phyloP scores from a whole-genome alignment of 2,113 vertebrate species.

The Loxodonta africana region DNA sequence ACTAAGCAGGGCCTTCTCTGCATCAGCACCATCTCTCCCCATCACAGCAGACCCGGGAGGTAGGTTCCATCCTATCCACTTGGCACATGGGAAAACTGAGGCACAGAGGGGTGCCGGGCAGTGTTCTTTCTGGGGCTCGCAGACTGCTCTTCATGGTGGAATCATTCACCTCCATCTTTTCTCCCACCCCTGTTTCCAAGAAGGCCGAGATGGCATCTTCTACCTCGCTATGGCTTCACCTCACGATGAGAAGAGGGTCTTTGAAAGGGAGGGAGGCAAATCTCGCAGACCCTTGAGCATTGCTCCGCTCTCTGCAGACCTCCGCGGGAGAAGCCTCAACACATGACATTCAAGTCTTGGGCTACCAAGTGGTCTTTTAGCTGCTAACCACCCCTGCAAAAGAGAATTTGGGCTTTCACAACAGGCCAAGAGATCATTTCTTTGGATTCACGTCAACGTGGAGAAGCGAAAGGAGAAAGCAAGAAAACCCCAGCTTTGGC shows the following conservation, averaged over 20 bases:
- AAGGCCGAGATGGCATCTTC: neutral
- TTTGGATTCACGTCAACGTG: neutral
- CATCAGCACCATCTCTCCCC: neutral
- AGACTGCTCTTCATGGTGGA: neutral
- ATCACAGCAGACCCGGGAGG: neutral
- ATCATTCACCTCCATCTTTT: neutral
- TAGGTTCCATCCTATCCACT: neutral
- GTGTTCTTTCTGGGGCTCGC: neutral
- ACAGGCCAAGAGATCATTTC: neutral
- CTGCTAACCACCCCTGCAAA: neutral
- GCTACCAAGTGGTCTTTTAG: neutral
- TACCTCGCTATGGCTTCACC: neutral
- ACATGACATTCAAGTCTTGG: neutral
- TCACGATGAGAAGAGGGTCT: neutral
- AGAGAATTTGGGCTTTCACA: neutral
- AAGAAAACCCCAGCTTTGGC: neutral
- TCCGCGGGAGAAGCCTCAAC: neutral
- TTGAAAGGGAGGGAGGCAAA: neutral
- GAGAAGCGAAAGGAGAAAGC: neutral
- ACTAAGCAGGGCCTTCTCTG: neutral
- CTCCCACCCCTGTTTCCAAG: neutral
- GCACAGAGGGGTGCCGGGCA: neutral
- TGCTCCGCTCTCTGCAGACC: neutral
- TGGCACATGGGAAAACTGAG: neutral
- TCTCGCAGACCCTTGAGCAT: too few species aligned